Percentiles rank a stretch among this genome's conserved stretches.
These are phyloP conservation scores for Chironomus tepperi DNA, from an alignment of 1,140 invertebrate genomes.

Conservation along the genomic window DNA sequence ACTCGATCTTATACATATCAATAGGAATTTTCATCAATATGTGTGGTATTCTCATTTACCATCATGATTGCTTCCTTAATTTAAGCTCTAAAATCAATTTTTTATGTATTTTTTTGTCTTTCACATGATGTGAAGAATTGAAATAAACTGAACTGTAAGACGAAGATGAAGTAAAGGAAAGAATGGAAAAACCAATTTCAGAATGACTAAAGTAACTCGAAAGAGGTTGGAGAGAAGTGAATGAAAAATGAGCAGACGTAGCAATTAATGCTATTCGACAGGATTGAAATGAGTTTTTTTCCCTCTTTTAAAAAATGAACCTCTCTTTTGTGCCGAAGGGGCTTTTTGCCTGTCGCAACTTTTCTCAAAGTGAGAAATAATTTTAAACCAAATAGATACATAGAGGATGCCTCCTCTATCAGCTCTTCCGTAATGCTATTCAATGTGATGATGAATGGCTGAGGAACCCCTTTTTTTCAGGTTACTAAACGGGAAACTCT, in stretches of 20 bases:
- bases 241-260: constrained; percentile 21
- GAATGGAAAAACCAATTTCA: not conserved
- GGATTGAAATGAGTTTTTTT: no score
- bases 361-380: not conserved
- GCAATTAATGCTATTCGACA: constrained; percentile 20
- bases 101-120: no score
- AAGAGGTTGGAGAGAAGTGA: not conserved
- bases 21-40: no score
- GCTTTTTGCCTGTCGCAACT: not conserved
- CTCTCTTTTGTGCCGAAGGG: not conserved
- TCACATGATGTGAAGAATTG: no score
- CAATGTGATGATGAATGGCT: not conserved
- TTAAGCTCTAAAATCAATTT: not conserved
- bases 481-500: not conserved
- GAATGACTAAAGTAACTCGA: not conserved
- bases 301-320: no score
- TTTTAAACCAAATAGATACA: not conserved
- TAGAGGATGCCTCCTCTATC: no score
- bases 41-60: no score
- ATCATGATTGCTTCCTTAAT: no score
- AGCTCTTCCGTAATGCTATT: not conserved
- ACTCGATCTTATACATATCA: no score
- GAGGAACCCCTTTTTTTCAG: constrained; percentile 4
- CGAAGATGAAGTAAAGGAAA: not conserved
- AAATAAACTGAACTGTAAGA: not conserved